phyloP scores from a whole-genome alignment of 2,797 vertebrate species.

The Pantherophis vulpinus region DNA sequence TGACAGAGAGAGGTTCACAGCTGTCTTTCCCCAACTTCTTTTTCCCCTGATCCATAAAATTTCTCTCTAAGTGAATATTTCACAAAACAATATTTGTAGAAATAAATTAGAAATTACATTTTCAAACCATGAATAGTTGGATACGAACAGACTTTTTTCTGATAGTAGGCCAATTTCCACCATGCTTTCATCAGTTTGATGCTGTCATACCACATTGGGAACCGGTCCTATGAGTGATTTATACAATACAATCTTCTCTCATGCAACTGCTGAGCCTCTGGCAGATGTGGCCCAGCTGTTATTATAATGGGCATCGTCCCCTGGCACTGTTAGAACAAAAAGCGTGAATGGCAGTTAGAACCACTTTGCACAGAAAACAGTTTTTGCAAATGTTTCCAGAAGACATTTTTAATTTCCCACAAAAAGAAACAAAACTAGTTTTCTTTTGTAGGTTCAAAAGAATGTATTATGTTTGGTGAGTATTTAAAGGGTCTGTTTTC shows the following conservation, averaged over 20 bases:
- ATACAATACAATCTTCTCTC: accelerated
- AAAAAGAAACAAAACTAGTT: neutral
- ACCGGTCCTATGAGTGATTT: neutral
- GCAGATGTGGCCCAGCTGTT: neutral
- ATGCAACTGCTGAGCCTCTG: neutral
- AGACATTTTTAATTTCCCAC: constrained; percentile 1
- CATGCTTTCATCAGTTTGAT: neutral
- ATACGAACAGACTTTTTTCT: neutral
- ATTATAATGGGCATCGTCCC: neutral
- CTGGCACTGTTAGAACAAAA: constrained; percentile 16
- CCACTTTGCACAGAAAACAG: neutral
- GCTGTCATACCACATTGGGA: neutral
- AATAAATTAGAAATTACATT: neutral
- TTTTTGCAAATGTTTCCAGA: neutral
- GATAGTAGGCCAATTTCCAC: neutral
- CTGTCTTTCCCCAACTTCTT: neutral
- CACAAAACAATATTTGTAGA: neutral
- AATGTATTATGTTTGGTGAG: accelerated
- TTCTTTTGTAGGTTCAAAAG: neutral
- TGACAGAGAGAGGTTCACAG: neutral
- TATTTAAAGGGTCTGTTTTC: neutral
- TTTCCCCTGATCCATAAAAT: neutral
- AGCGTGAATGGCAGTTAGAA: neutral
- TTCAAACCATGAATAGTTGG: neutral
- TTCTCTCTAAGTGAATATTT: neutral